Percentiles rank a stretch among this genome's conserved stretches.
Evolutionary conservation across 1,140 invertebrate genomes (phyloP).

Genomic region (Drosophila sproati): DNA sequence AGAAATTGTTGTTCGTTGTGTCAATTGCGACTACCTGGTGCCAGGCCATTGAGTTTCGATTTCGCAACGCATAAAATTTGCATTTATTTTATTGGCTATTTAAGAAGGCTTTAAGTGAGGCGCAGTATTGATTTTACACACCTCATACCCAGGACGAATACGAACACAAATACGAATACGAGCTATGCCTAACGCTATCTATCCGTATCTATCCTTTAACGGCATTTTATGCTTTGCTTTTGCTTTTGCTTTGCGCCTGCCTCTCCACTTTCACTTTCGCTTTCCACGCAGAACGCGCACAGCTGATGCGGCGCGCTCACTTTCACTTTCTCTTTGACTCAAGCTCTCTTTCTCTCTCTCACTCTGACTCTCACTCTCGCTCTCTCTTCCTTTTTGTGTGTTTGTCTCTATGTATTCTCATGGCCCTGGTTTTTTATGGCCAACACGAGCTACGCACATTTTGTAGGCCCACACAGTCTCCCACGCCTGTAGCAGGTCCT

Average conservation of each 20-base stretch:
- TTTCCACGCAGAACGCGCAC: slow-evolving; percentile 26
- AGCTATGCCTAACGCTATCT: slow-evolving; percentile 6
- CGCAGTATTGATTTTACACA: slow-evolving; percentile 76
- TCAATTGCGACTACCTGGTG: slow-evolving; percentile 52
- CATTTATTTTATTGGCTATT: slow-evolving; percentile 58
- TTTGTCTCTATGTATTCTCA: slow-evolving; percentile 7
- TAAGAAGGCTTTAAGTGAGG: slow-evolving; percentile 47
- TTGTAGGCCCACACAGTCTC: slow-evolving; percentile 37
- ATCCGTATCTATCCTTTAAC: slow-evolving; percentile 58
- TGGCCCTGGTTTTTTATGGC: slow-evolving; percentile 68
- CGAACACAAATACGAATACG: no score
- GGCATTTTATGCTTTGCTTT: slow-evolving; percentile 17
- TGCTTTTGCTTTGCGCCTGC: slow-evolving; percentile 16
- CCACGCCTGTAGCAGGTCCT: slow-evolving; percentile 37
- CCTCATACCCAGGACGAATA: slow-evolving; percentile 28
- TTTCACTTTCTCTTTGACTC: slow-evolving; percentile 29
- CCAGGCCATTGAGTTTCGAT: slow-evolving; percentile 52
- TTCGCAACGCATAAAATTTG: slow-evolving; percentile 39
- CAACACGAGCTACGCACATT: slow-evolving; percentile 64
- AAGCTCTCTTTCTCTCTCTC: slow-evolving; percentile 13
- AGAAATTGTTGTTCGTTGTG: no score
- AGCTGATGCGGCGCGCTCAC: slow-evolving; percentile 42
- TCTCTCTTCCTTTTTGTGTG: slow-evolving; percentile 25
- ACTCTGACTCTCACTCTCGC: not conserved
- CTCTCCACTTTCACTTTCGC: slow-evolving; percentile 29